Base-by-base conservation (phyloP, 2,113 vertebrate species). In the Tragelaphus buxtoni region DNA sequence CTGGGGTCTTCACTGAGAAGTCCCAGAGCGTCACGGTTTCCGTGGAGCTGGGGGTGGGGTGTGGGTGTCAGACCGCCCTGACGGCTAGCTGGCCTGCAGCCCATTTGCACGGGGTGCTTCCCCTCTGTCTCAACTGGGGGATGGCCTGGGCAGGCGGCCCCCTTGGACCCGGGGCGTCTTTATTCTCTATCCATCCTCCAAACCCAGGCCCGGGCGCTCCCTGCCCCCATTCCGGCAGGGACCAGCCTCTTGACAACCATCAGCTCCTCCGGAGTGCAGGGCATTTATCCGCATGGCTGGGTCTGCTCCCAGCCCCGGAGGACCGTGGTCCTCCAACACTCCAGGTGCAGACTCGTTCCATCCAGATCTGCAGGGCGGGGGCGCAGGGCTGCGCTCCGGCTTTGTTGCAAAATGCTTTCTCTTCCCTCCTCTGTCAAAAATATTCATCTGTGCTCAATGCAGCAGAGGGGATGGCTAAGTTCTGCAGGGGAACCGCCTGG, bases 401-500 rank as follows among this genome's bases (percentile, higher is more conserved):
- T 98, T 99, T 98, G 98, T 97, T 98, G 98, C 95, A 97, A 98
- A 98, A 97, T 97, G 97, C 97, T 97, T 98, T 98, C 97, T 97
- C 97, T 97, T 97, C 97, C 93, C 95, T 98, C 49, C 97, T 98
- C 98, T 98, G 97, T 98, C 35, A 98, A 97, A 97, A 98, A 98
- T 98, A 98, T 98, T 98, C 98, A 98, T 98, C 98, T 98, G 98
- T 98, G 98, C 98, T 98, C 9, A 99, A 98, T 98, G 98, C 98
- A 97, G 97, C 98, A 95, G 60, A 84, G 98, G 81, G 98, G 96
- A 97, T 95, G 97, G 98, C 97, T 97, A 98, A 98, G 98, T 98
- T 98, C 98, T 97, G 97, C 98, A 53, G 98, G 98, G 97, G 98
- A 98, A 98, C 98, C 98, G 95, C 42, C 93, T 95, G 98, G 98